phyloP scores from a whole-genome alignment of 1,140 invertebrate genomes.

The Meloidogyne hapla region DNA sequence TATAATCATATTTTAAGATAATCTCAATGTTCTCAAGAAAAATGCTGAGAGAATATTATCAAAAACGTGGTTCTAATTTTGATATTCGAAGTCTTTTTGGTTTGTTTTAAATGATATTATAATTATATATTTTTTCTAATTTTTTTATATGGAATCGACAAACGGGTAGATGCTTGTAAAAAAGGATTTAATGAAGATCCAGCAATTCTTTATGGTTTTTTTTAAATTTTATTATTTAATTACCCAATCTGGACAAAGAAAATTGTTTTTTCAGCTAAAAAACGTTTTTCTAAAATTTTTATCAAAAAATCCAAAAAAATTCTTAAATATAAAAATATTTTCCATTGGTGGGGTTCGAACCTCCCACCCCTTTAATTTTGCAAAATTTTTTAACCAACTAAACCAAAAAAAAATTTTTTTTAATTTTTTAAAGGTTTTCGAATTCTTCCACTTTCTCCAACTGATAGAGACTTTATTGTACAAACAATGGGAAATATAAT shows the following conservation, averaged over 20 bases:
- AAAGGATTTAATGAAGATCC: conserved; percentile 53
- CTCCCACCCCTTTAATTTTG: too few species aligned
- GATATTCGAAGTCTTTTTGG: conserved; percentile 43
- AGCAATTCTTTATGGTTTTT: conserved; percentile 36
- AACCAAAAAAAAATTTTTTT: too few species aligned
- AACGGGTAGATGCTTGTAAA: conserved; percentile 43
- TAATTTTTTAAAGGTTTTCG: conserved; percentile 44
- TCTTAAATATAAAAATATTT: too few species aligned
- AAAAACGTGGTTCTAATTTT: conserved; percentile 46
- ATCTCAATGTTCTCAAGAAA: conserved; percentile 40
- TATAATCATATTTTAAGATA: conserved; percentile 36
- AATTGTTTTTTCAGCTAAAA: too few species aligned
- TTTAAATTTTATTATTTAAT: too few species aligned
- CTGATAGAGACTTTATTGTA: conserved; percentile 50
- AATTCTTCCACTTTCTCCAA: conserved; percentile 42
- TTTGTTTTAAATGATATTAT: background rate
- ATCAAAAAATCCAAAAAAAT: too few species aligned
- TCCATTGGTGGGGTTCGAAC: background rate
- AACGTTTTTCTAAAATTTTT: too few species aligned
- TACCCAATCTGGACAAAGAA: too few species aligned
- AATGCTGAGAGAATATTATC: conserved; percentile 35
- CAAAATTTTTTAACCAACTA: too few species aligned
- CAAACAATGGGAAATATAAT: conserved; percentile 44
- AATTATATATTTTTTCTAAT: background rate
- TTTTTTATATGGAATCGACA: conserved; percentile 35